phyloP scores from a whole-genome alignment of 2,888 invertebrate species.

The Mythimna ferrago region DNA sequence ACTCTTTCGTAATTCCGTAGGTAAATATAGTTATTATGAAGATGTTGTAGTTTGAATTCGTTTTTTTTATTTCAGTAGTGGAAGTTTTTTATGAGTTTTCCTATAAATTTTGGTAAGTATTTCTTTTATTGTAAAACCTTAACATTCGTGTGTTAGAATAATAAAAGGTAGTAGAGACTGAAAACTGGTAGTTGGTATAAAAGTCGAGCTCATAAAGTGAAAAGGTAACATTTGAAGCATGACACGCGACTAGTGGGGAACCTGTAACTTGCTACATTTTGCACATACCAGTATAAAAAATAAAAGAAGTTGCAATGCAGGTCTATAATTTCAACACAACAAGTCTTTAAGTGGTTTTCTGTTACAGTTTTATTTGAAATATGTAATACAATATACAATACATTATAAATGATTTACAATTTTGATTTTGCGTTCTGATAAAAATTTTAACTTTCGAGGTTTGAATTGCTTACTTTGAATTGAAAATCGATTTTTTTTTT shows the following conservation, averaged over 20 bases:
- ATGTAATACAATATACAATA: not conserved
- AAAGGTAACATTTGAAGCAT: constrained; percentile 57
- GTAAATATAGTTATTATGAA: constrained; percentile 43
- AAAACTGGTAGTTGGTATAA: constrained; percentile 65
- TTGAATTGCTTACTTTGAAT: not conserved
- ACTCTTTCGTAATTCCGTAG: constrained; percentile 34
- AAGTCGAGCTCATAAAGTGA: constrained; percentile 63
- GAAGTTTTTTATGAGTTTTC: constrained; percentile 58
- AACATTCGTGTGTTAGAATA: constrained; percentile 66
- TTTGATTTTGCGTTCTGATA: not conserved
- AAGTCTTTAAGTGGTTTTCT: constrained; percentile 39
- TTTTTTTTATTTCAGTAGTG: constrained; percentile 46
- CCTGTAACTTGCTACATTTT: constrained; percentile 52
- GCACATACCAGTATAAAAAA: constrained; percentile 24
- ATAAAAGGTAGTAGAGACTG: constrained; percentile 61
- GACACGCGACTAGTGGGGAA: constrained; percentile 57
- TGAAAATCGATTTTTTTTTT: not conserved
- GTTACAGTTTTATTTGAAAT: constrained; percentile 2
- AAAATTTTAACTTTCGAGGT: not conserved
- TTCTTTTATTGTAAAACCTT: constrained; percentile 54
- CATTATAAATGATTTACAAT: not conserved
- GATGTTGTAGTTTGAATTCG: constrained; percentile 45
- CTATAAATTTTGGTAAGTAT: constrained; percentile 50
- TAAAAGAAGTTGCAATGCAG: constrained; percentile 38
- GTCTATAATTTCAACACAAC: constrained; percentile 30